Evolutionary conservation across 2,888 invertebrate genomes (phyloP).

Genomic region (Phyllotreta striolata): DNA sequence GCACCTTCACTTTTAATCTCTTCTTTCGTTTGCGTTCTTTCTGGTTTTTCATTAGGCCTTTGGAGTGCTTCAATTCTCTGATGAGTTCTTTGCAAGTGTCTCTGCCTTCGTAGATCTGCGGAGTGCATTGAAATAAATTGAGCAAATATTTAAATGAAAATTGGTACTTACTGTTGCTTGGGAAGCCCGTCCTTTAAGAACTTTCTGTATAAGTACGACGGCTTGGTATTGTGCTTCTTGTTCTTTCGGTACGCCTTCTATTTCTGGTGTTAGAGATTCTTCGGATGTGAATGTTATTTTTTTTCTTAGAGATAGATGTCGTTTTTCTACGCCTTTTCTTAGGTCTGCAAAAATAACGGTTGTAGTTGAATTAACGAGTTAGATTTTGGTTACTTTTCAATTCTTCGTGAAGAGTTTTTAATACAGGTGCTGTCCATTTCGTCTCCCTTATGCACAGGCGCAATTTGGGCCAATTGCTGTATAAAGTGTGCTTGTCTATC

Average conservation of each 20-base stretch:
- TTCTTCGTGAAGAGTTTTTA: constrained; percentile 68
- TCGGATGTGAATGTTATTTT: constrained; percentile 44
- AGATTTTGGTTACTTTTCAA: constrained; percentile 61
- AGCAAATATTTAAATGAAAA: constrained; percentile 7
- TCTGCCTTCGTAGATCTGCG: constrained; percentile 75
- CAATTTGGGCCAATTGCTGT: constrained; percentile 58
- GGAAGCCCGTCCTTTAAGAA: constrained; percentile 75
- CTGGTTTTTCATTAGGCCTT: constrained; percentile 70
- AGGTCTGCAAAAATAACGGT: constrained; percentile 39
- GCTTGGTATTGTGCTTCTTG: constrained; percentile 65
- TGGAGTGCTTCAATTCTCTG: constrained; percentile 73
- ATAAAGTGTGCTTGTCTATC: constrained; percentile 59
- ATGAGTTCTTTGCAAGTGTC: constrained; percentile 75
- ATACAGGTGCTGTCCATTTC: constrained; percentile 71
- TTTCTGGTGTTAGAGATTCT: constrained; percentile 51
- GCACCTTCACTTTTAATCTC: constrained; percentile 51
- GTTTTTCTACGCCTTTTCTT: constrained; percentile 41
- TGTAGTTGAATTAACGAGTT: background rate
- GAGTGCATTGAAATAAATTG: constrained; percentile 16
- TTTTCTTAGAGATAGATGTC: constrained; percentile 47
- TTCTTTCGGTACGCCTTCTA: constrained; percentile 51
- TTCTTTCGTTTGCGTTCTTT: constrained; percentile 52
- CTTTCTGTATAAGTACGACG: constrained; percentile 70
- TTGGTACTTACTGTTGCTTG: constrained; percentile 70
- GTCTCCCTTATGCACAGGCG: constrained; percentile 68